phyloP scores from a whole-genome alignment of 2,113 vertebrate genomes.

The Spheniscus mendiculus region DNA sequence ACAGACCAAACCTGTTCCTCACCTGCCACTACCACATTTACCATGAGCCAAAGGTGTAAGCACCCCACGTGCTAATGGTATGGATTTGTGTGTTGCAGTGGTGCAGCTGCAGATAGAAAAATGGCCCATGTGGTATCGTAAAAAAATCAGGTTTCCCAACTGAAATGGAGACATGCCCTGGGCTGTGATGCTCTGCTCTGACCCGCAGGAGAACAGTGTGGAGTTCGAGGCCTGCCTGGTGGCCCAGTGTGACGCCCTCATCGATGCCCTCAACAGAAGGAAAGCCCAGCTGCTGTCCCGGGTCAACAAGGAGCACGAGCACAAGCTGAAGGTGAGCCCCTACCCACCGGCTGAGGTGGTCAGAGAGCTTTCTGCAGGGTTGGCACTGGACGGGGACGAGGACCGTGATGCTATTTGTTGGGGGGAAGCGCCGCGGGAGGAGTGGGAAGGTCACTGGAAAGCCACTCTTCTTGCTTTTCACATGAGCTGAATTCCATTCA shows the following conservation, averaged over 20 bases:
- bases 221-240: conserved; percentile 98
- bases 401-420: neutral
- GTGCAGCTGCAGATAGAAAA: neutral
- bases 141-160: neutral
- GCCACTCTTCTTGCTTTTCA: neutral
- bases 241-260: conserved; percentile 97
- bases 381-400: fast-evolving
- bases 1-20: neutral
- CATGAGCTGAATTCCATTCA: fast-evolving
- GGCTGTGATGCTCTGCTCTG: neutral
- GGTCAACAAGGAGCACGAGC: conserved; percentile 97
- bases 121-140: fast-evolving
- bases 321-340: conserved; percentile 91
- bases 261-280: conserved; percentile 93
- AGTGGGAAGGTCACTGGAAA: neutral
- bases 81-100: neutral
- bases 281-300: conserved; percentile 93
- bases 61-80: fast-evolving
- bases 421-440: fast-evolving
- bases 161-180: fast-evolving
- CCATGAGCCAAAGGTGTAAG: fast-evolving
- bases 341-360: fast-evolving
- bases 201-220: conserved; percentile 91
- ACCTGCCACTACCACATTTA: neutral
- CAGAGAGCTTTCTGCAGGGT: neutral